Conservation (phyloP, 2,888 invertebrate species). For the Entomobrya multifasciata region DNA sequence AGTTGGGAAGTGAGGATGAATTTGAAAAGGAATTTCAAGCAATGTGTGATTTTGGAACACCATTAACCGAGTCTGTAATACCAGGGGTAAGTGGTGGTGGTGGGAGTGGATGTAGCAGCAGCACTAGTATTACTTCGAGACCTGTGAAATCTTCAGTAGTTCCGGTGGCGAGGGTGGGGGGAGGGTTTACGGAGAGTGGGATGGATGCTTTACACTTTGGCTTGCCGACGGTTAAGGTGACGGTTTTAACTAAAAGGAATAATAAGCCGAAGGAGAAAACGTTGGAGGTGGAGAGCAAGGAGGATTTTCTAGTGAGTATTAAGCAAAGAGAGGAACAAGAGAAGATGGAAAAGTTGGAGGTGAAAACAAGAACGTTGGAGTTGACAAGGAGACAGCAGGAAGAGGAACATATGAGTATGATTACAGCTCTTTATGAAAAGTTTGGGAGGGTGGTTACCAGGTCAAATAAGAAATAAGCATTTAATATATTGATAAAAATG, state of each 20-base stretch:
- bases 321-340: conserved; percentile 16
- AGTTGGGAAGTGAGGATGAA: not conserved
- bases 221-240: conserved; percentile 9
- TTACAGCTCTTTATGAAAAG: too few species aligned
- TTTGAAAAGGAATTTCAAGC: not conserved
- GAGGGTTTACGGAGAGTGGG: not conserved
- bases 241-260: conserved; percentile 35
- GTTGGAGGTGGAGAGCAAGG: not conserved
- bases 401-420: too few species aligned
- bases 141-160: not conserved
- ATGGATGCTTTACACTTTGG: not conserved
- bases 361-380: too few species aligned
- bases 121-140: too few species aligned
- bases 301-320: conserved; percentile 28
- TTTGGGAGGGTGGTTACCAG: too few species aligned
- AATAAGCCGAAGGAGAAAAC: conserved; percentile 32
- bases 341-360: too few species aligned
- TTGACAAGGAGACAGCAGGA: too few species aligned
- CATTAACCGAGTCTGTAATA: not conserved
- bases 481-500: too few species aligned
- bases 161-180: not conserved
- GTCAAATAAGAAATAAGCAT: too few species aligned
- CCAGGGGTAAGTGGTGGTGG: too few species aligned
- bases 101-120: not conserved
- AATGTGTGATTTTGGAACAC: not conserved